Base-by-base conservation (phyloP, 1,140 invertebrate genomes). In the Drosophila melanica region DNA sequence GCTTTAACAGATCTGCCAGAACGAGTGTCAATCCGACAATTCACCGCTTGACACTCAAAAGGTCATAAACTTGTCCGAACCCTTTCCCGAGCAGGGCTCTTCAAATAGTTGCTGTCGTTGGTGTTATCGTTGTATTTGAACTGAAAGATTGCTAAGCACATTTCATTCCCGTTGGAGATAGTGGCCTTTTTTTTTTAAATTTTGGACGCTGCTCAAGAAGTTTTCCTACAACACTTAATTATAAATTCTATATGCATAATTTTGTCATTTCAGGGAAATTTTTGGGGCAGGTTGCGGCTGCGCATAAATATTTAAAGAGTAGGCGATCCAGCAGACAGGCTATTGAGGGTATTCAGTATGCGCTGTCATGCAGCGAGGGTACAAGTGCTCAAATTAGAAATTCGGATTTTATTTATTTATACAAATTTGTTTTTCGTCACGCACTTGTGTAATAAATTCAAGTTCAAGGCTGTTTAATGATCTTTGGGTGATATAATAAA, bases 211-310 rank as follows among this genome's bases (percentile, higher is more conserved):
- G 50, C 75, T 70, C 48, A 47, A 67, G 59, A 59, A 77, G 64
- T 69, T 70, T 66, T 54, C 48, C 39, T 53, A 30, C 59, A 65
- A 41, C 63, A 75, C 66, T 77, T 74, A 53, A 89, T 89, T 89
- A 84, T 75, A 30, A 69, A 89, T 89, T 80, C 84, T 39, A 60
- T 73, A 74, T 67, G 84, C 84, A 89, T 84, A 89, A 84, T 77
- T 80, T 84, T 68, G 69, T 75, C 53, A 70, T 90, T 87, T 70
- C 50, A 20, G 65, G 67, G 65, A 74, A 77, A 75, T 75, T 79
- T 82, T 89, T 87, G 84, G 72, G 84, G 84, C 73, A 89, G 84
- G 84, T 87, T 89, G 84, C 63, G 84, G 48, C 73, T 84, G 73
- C 59, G 84, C 84, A 84, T 89, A 74, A 84, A 59, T 30, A 51